phyloP scores from a whole-genome alignment of 2,797 vertebrate species.

The Sternotherus odoratus region DNA sequence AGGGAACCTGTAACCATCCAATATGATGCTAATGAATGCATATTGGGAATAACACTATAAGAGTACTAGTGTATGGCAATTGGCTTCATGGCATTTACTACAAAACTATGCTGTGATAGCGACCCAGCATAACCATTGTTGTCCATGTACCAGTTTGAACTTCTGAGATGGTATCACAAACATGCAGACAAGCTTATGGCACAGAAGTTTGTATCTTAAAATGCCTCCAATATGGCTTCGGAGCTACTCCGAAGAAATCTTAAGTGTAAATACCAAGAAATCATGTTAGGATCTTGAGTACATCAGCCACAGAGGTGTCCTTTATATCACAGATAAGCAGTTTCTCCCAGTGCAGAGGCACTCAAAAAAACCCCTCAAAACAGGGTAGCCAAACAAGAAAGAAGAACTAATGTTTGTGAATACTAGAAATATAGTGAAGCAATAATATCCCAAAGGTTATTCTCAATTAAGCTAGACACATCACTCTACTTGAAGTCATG shows the following conservation, averaged over 20 bases:
- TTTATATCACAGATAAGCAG: neutral
- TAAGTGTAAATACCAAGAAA: neutral
- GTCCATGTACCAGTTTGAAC: neutral
- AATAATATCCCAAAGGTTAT: fast-evolving
- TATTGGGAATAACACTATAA: neutral
- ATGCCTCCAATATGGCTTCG: neutral
- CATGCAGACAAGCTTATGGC: neutral
- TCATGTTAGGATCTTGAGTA: neutral
- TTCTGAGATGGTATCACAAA: neutral
- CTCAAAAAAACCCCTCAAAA: neutral
- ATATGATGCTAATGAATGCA: neutral
- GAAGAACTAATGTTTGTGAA: neutral
- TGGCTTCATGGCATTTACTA: conserved; percentile 17
- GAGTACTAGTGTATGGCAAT: neutral
- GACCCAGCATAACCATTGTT: neutral
- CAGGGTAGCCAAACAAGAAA: neutral
- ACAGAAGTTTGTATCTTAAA: neutral
- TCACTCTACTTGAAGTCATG: neutral
- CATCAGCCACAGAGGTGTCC: neutral
- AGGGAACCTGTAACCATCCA: neutral
- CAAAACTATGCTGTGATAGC: neutral
- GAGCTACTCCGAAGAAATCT: neutral
- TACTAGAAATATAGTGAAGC: neutral
- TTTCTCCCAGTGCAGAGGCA: neutral
- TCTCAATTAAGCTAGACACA: neutral